Evolutionary conservation across 2,888 invertebrate genomes (phyloP), one percentile per base, ranked within the genome.

Genomic region (Rhagonycha fulva): DNA sequence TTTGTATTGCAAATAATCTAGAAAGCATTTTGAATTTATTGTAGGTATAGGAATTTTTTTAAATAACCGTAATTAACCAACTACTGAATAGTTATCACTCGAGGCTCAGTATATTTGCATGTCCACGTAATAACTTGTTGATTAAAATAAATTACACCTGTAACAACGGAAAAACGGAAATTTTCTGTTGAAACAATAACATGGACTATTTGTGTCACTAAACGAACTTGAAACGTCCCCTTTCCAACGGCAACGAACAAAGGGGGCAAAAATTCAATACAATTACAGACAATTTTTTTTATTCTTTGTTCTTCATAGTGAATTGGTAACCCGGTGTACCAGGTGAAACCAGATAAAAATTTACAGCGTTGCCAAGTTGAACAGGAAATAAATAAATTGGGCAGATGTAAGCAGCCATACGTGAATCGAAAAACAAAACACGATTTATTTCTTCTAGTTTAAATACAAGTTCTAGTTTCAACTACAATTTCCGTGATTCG

Each of bases 311-410:
- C 77, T 72, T 69, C 63, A 47, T 68, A 19, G 28, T 74, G 73
- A 76, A 74, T 68, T 72, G 71, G 77, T 76, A 76, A 73, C 73
- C 73, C 73, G 30, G 73, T 69, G 74, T 80, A 79, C 80, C 80
- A 79, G 80, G 79, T 79, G 77, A 77, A 78, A 79, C 76, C 74
- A 78, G 76, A 79, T 76, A 76, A 78, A 74, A 76, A 72, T 77
- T 67, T 69, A 72, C 77, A 28, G 9, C 26, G 77, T 78, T 78
- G 77, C 75, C 77, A 62, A n/a, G 70, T 30, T 75, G 62, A 79
- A 80, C 81, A 82, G 82, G 81, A 82, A 82, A 74, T 78, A 71
- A 78, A 76, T 73, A 81, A 74, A 80, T 76, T 79, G 80, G 81
- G 78, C 81, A 81, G 80, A 80, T 81, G 81, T 79, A 80, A 71